Percentiles rank a stretch among this genome's conserved stretches.
Conservation (phyloP, 2,113 vertebrate species). For the Syngnathus floridae region DNA sequence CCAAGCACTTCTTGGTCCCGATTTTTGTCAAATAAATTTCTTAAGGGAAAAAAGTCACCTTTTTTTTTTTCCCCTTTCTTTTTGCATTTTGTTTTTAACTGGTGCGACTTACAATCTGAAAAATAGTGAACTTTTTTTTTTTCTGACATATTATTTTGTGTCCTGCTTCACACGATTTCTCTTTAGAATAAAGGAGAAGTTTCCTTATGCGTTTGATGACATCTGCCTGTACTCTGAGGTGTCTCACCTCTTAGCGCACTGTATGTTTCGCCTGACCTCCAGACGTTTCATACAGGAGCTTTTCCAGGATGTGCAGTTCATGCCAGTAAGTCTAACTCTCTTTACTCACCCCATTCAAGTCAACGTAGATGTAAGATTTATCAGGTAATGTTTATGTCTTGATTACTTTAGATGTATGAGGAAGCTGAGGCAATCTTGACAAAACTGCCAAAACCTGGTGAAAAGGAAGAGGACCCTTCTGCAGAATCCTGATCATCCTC, state of each 20-base stretch:
- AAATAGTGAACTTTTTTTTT: too few species aligned
- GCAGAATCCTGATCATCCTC: slow-evolving; percentile 79
- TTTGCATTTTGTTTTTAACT: too few species aligned
- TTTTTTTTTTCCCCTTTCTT: too few species aligned
- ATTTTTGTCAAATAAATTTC: too few species aligned
- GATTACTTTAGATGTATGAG: slow-evolving; percentile 82
- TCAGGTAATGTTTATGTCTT: background rate
- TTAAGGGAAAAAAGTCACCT: too few species aligned
- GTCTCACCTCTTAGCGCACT: slow-evolving; percentile 88
- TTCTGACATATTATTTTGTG: background rate
- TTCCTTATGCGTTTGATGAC: slow-evolving; percentile 94
- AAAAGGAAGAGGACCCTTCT: slow-evolving; percentile 63
- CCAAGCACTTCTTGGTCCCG: too few species aligned
- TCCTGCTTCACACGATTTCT: background rate
- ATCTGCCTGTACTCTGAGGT: slow-evolving; percentile 99
- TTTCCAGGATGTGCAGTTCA: slow-evolving; percentile 97
- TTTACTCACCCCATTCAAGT: background rate
- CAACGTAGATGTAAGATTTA: background rate
- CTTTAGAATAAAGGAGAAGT: slow-evolving; percentile 95
- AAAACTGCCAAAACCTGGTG: slow-evolving; percentile 72
- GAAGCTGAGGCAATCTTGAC: slow-evolving; percentile 91
- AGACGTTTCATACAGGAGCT: slow-evolving; percentile 97
- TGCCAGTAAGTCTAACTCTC: slow-evolving; percentile 71
- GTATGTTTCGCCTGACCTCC: slow-evolving; percentile 90
- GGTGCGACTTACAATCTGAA: too few species aligned